phyloP scores from a whole-genome alignment of 2,888 invertebrate genomes.

The Gari tellinella region DNA sequence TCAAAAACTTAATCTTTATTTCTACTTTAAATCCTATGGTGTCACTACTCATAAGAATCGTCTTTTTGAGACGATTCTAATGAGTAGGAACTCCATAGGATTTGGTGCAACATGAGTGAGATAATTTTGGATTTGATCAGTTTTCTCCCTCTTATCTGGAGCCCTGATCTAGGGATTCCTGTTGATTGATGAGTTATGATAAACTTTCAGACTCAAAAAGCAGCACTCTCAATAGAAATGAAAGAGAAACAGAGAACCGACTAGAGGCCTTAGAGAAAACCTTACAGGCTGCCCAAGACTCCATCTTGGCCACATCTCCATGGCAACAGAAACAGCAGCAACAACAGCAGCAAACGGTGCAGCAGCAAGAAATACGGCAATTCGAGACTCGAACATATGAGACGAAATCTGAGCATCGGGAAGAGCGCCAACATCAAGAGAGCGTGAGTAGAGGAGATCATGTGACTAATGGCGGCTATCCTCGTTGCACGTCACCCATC shows the following conservation, averaged over 20 bases:
- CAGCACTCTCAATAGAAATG: conserved; percentile 52
- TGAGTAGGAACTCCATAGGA: too few species aligned
- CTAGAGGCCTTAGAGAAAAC: conserved; percentile 75
- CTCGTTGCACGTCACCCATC: conserved; percentile 68
- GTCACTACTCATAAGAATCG: too few species aligned
- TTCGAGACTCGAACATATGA: conserved; percentile 64
- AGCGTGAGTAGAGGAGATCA: conserved; percentile 63
- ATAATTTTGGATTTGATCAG: too few species aligned
- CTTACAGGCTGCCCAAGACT: conserved; percentile 73
- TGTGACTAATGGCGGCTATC: conserved; percentile 45
- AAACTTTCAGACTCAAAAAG: conserved; percentile 58
- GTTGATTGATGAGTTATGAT: too few species aligned
- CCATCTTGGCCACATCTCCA: conserved; percentile 67
- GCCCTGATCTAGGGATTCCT: too few species aligned
- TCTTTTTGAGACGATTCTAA: too few species aligned
- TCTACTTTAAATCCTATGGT: too few species aligned
- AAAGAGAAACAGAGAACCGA: conserved; percentile 62
- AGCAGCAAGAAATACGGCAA: conserved; percentile 55
- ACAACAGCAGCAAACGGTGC: conserved; percentile 43
- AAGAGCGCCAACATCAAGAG: conserved; percentile 57
- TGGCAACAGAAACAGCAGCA: conserved; percentile 64
- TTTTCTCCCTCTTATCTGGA: too few species aligned
- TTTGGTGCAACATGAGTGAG: too few species aligned
- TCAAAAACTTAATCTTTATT: too few species aligned
- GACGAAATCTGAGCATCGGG: conserved; percentile 60